phyloP scores from a whole-genome alignment of 1,140 invertebrate species.

The Halictus rubicundus region DNA sequence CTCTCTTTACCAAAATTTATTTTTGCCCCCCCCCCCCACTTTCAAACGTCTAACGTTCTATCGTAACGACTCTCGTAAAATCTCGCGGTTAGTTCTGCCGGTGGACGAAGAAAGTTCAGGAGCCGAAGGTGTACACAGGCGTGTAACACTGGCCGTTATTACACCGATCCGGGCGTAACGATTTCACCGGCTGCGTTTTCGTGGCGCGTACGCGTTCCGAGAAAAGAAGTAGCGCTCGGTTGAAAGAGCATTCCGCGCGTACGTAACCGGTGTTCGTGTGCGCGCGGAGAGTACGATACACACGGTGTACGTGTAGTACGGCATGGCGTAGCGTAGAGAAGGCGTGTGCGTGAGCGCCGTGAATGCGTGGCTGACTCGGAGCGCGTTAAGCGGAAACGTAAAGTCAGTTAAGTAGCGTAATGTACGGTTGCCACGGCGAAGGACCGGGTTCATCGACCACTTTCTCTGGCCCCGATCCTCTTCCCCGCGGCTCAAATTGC shows the following conservation, averaged over 20 bases:
- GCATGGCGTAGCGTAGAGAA: too few relatives aligned
- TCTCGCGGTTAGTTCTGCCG: too few relatives aligned
- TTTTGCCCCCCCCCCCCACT: too few relatives aligned
- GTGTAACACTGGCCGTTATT: conserved; percentile 9
- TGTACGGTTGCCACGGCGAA: conserved; percentile 43
- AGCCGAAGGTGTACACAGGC: neutral
- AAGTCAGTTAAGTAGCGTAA: conserved; percentile 65
- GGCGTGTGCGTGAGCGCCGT: too few relatives aligned
- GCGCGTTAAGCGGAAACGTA: conserved; percentile 48
- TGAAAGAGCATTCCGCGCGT: neutral
- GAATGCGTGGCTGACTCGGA: neutral
- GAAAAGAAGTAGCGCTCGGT: conserved; percentile 11
- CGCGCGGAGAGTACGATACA: too few relatives aligned
- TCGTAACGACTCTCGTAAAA: too few relatives aligned
- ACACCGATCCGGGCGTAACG: conserved; percentile 17
- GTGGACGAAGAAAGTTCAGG: too few relatives aligned
- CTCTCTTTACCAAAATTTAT: too few relatives aligned
- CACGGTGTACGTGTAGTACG: too few relatives aligned
- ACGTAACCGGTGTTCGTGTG: conserved; percentile 5
- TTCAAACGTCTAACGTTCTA: too few relatives aligned
- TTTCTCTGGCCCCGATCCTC: conserved; percentile 72
- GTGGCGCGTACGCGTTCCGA: conserved; percentile 3
- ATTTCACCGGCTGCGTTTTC: conserved; percentile 20
- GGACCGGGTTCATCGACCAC: conserved; percentile 71
- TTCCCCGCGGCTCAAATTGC: conserved; percentile 5